These are phyloP conservation scores for Neoitamus cyanurus DNA, from an alignment of 2,888 invertebrate species.

Conservation along the genomic window DNA sequence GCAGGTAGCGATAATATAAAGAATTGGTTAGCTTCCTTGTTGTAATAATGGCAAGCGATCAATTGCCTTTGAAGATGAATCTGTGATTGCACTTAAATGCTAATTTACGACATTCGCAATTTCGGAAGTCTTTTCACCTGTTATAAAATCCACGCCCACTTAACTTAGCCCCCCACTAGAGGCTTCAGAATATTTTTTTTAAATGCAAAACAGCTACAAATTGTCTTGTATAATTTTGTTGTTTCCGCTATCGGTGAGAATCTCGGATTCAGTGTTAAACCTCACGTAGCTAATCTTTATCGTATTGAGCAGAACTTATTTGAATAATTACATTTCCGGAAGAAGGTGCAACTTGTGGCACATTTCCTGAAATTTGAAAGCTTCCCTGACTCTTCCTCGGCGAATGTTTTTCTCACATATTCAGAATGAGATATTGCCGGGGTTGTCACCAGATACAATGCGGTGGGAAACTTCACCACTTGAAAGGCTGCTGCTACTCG, in stretches of 20 bases:
- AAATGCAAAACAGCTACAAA: conserved; percentile 3
- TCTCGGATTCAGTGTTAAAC: background rate
- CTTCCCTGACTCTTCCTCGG: background rate
- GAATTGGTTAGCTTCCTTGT: background rate
- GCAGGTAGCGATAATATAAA: too few species aligned
- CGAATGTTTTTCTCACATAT: background rate
- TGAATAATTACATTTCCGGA: conserved; percentile 30
- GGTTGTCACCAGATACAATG: background rate
- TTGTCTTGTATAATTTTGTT: conserved; percentile 14
- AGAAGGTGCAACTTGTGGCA: background rate
- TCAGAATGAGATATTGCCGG: background rate
- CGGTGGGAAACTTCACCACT: background rate
- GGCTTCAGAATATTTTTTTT: background rate
- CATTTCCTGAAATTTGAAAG: conserved; percentile 17
- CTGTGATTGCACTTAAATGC: background rate
- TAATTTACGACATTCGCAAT: background rate
- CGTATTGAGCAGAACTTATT: conserved; percentile 6
- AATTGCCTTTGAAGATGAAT: background rate
- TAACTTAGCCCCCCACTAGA: background rate
- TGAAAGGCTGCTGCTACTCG: background rate
- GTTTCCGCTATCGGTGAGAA: conserved; percentile 19
- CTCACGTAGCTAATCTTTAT: background rate
- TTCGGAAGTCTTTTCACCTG: background rate
- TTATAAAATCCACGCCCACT: background rate
- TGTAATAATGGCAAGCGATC: background rate